Conservation (phyloP, 2,797 vertebrate genomes). For the Phalanger gymnotis region DNA sequence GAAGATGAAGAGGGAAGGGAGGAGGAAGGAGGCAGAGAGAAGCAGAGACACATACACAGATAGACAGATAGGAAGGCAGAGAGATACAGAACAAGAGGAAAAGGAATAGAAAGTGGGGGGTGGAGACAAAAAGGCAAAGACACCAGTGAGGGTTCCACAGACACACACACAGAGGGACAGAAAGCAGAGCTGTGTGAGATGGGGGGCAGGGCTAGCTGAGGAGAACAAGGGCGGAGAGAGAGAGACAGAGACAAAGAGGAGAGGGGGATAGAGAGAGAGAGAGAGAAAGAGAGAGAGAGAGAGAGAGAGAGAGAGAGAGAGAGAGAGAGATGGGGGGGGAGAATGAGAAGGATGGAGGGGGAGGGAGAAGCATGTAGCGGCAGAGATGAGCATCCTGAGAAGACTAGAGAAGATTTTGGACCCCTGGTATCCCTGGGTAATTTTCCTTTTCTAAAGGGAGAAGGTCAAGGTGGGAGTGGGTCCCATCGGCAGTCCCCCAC, state of each 20-base stretch:
- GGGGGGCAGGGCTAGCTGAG: not conserved
- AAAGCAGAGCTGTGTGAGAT: not conserved
- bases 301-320: too few species aligned
- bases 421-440: too few species aligned
- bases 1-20: rapidly evolving
- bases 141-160: not conserved
- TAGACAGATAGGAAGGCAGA: not conserved
- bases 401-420: not conserved
- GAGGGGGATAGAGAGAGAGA: too few species aligned
- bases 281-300: not conserved
- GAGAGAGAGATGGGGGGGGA: not conserved
- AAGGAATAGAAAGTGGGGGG: not conserved
- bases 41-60: not conserved
- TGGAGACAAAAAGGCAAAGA: not conserved
- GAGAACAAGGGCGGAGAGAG: not conserved
- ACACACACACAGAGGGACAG: not conserved
- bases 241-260: too few species aligned
- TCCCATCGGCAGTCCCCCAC: not conserved
- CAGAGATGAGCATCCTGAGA: not conserved
- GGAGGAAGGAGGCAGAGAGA: not conserved
- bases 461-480: too few species aligned
- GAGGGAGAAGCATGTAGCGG: not conserved
- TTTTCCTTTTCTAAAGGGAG: not conserved
- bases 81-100: not conserved
- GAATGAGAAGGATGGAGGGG: not conserved